Conservation (phyloP, 2,888 invertebrate genomes). For the Hirtodrosophila trivittata region DNA sequence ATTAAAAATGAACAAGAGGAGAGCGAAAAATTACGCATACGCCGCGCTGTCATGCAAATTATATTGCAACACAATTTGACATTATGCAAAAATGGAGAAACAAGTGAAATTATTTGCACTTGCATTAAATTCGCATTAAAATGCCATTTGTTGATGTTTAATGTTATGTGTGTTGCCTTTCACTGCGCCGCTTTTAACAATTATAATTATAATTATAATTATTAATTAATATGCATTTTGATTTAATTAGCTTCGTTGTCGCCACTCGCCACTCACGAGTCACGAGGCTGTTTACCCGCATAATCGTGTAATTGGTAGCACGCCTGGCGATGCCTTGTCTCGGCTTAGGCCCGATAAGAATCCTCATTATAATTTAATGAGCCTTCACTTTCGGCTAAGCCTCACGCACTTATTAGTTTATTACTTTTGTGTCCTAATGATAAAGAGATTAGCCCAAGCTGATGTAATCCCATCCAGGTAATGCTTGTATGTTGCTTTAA, state of each 20-base stretch:
- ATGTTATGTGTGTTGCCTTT: slow-evolving; percentile 24
- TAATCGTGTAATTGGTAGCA: slow-evolving; percentile 8
- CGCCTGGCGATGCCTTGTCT: slow-evolving; percentile 12
- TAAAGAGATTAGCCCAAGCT: slow-evolving; percentile 29
- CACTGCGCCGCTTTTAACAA: slow-evolving; percentile 15
- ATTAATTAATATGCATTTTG: slow-evolving; percentile 44
- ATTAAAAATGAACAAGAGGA: too few relatives aligned
- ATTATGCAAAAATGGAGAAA: slow-evolving; percentile 33
- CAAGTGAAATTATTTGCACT: slow-evolving; percentile 23
- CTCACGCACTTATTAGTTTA: slow-evolving; percentile 12
- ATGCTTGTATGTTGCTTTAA: too few relatives aligned
- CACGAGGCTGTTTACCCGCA: background rate
- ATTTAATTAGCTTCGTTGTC: slow-evolving; percentile 42
- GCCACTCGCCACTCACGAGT: background rate
- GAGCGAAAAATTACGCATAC: slow-evolving; percentile 37
- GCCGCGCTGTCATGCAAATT: slow-evolving; percentile 51
- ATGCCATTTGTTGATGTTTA: slow-evolving; percentile 22
- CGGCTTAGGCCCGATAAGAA: slow-evolving; percentile 29
- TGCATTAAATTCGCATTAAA: slow-evolving; percentile 47
- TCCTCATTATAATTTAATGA: slow-evolving; percentile 38
- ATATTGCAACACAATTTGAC: slow-evolving; percentile 26
- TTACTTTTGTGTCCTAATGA: slow-evolving; percentile 29
- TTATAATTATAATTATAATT: slow-evolving; percentile 37
- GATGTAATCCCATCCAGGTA: too few relatives aligned
- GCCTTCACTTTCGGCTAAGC: slow-evolving; percentile 2